Percentiles rank a stretch among this genome's conserved stretches.
These are phyloP conservation scores for Lamellibrachia luymesi DNA, from an alignment of 1,140 invertebrate genomes.

Conservation along the genomic window DNA sequence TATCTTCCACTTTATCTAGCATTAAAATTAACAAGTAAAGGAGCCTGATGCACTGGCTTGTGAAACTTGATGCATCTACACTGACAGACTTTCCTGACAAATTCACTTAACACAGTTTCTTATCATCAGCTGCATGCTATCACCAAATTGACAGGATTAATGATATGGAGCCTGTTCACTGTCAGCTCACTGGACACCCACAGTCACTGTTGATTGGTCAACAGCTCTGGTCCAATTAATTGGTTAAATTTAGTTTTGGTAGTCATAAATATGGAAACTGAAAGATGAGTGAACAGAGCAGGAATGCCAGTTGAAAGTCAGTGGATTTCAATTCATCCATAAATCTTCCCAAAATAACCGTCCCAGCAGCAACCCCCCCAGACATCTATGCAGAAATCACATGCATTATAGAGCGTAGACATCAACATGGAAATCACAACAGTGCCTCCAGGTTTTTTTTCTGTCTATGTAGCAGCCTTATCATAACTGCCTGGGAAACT, in stretches of 20 bases:
- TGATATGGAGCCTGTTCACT: not conserved
- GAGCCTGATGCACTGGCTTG: not conserved
- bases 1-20: not conserved
- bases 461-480: not conserved
- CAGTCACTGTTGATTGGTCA: not conserved
- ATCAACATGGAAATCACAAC: not conserved
- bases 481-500: conserved; percentile 1
- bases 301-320: not conserved
- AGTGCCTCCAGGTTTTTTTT: not conserved
- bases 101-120: not conserved
- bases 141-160: not conserved
- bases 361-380: not conserved
- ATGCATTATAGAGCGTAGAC: not conserved
- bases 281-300: not conserved
- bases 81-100: not conserved
- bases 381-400: not conserved
- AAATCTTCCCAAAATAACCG: not conserved
- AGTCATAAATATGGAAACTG: not conserved
- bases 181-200: not conserved
- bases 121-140: not conserved
- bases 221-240: no score
- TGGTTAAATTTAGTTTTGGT: not conserved
- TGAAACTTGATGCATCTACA: not conserved
- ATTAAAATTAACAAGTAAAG: not conserved
- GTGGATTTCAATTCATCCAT: not conserved